Base-by-base conservation (phyloP, 2,888 invertebrate genomes). In the Ichneumoninae sp. region DNA sequence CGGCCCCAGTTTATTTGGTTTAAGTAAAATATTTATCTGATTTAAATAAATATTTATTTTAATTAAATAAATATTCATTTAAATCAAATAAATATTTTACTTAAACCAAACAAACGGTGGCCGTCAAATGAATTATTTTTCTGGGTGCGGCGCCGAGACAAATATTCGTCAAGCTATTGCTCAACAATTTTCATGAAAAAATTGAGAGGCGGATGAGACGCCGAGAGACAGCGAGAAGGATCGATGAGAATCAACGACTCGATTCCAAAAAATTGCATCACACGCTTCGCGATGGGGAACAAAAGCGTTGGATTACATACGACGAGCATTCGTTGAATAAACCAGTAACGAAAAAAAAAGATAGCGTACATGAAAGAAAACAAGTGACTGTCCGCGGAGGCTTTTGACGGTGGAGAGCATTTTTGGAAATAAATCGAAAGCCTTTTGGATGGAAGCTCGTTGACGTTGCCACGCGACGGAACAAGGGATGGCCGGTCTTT, bases 351-450 rank as follows among this genome's bases (percentile, higher is more conserved):
- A 33, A 66, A 60, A 76, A 50, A 63, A 5, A 66, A 40, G 69
- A 22, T 10, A 44, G 36, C 47, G 13, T 26, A 52, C 57, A 73
- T 63, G 71, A 75, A 68, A 68, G 60, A 68, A 77, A 79, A 74
- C 26, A 52, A 77, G 47, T 50, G 66, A 77, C 66, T 66, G 71
- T 60, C 47, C 54, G 19, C 33, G n/a, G 33, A 26, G 50, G 66
- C 57, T 80, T 71, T 68, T 76, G 80, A 68, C 44, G 63, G 30
- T 4, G 22, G 22, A 40, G 22, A n/a, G 30, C 19, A 26, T 80
- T 65, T 65, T 80, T 30, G 47, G 50, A 57, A 66, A 73, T 75
- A 40, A 80, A 83, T 76, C 71, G 57, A 65, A 76, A 60, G 40
- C 57, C 6, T 40, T 57, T 63, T 47, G 47, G 36, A 1, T 16